Evolutionary conservation across 1,140 invertebrate genomes (phyloP), one percentile per base, ranked within the genome.

Genomic region (Zaprionus camerounensis): DNA sequence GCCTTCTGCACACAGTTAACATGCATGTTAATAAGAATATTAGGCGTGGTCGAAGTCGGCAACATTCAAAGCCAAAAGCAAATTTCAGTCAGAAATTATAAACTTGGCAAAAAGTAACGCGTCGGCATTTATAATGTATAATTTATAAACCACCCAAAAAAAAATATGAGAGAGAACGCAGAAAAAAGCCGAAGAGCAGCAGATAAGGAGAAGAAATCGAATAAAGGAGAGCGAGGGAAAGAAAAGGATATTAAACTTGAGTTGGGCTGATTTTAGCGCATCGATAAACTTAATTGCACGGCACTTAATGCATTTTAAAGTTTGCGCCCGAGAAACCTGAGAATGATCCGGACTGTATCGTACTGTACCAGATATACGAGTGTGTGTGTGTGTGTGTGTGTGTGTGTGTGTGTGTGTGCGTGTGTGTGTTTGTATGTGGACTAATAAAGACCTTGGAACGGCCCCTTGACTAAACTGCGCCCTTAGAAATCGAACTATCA

Each of bases 221-320:
- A 41, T 20, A 46, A 46, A 46, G n/a, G 34, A 55, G 49, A 82
- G 24, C 12, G 12, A 58, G 81, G 51, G 66, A 79, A 70, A 28
- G 34, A 63, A 64, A 59, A 76, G 53, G 44, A 71, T 68, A 76
- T 76, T 76, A 71, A 76, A 76, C 11, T 76, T 71, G 61, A 76
- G 55, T 76, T 83, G 77, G 84, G 84, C 78, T 79, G 84, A 88
- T 88, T 87, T 87, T 84, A 69, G 81, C 36, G 81, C 78, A 82
- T 85, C 81, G 85, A 88, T 88, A 88, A 88, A 88, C 86, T 88
- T 88, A 88, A 88, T 88, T 88, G 85, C 82, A 88, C 65, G 76
- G 85, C 85, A 88, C 85, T 88, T 88, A 88, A 88, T 88, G 85
- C 85, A 88, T 88, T 85, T 88, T 90, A 90, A 90, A 75, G 82